Conservation (phyloP, 2,113 vertebrate genomes). For the Leuciscus idus region DNA sequence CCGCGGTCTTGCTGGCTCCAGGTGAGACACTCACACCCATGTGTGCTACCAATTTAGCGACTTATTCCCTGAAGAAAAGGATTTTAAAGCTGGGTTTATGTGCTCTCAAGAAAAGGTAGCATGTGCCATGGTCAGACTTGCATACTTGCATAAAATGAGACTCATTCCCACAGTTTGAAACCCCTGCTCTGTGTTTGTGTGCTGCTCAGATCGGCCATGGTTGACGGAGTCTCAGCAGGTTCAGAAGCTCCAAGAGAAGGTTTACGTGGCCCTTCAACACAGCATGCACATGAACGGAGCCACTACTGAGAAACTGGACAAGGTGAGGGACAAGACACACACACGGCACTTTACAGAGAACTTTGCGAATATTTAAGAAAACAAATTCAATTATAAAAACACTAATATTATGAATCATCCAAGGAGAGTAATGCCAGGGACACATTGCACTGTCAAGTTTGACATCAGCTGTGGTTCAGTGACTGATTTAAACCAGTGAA, state of each 20-base stretch:
- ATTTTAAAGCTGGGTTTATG: background rate
- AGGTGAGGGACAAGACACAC: constrained; percentile 56
- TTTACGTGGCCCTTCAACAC: constrained; percentile 85
- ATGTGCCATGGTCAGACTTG: background rate
- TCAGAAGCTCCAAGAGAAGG: constrained; percentile 88
- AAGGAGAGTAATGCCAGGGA: too few relatives aligned
- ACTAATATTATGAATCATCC: too few relatives aligned
- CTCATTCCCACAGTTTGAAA: constrained; percentile 16
- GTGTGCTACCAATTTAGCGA: background rate
- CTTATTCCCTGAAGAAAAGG: background rate
- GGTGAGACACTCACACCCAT: constrained; percentile 67
- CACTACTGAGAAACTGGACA: constrained; percentile 81
- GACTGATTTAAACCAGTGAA: too few relatives aligned
- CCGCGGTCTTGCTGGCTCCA: constrained; percentile 86
- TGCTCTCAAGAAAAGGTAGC: background rate
- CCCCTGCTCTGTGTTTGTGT: constrained; percentile 31
- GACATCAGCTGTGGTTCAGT: too few relatives aligned
- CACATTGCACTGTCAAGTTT: too few relatives aligned
- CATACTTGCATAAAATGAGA: background rate
- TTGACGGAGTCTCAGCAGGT: constrained; percentile 85
- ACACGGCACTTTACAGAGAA: background rate
- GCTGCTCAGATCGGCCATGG: constrained; percentile 82
- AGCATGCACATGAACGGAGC: constrained; percentile 83
- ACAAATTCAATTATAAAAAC: too few relatives aligned
- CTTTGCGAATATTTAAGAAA: background rate